These are phyloP conservation scores for Petrolisthes manimaculis DNA, from an alignment of 2,888 invertebrate genomes.

Conservation along the genomic window DNA sequence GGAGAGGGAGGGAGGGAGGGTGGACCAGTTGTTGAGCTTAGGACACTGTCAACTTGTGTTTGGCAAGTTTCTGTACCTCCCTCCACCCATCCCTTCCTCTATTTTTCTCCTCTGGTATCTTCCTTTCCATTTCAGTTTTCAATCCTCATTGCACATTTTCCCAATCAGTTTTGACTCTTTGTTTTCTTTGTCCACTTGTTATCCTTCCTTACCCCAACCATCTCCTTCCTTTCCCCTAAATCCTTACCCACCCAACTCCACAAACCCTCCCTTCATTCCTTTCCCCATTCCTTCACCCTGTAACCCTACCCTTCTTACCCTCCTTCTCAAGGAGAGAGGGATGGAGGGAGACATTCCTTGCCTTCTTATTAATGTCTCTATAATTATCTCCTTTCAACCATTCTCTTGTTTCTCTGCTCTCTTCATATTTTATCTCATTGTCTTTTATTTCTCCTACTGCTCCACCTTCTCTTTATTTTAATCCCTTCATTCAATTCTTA, in stretches of 20 bases:
- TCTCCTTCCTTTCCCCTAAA: not conserved
- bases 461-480: not conserved
- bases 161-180: not conserved
- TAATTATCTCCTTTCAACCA: too few relatives aligned
- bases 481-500: not conserved
- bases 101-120: not conserved
- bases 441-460: not conserved
- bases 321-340: too few relatives aligned
- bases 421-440: not conserved
- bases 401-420: not conserved
- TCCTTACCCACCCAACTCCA: not conserved
- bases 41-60: slow-evolving; percentile 1
- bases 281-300: not conserved
- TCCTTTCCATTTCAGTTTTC: not conserved
- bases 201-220: not conserved
- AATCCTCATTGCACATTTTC: not conserved
- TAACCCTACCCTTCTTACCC: too few relatives aligned
- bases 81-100: not conserved
- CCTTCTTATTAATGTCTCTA: too few relatives aligned
- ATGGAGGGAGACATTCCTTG: too few relatives aligned
- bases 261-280: not conserved
- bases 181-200: not conserved
- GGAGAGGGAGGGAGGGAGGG: not conserved
- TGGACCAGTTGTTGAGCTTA: not conserved
- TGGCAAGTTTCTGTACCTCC: not conserved